Evolutionary conservation across 1,140 invertebrate genomes (phyloP).

Genomic region (Heliothis subflexa): DNA sequence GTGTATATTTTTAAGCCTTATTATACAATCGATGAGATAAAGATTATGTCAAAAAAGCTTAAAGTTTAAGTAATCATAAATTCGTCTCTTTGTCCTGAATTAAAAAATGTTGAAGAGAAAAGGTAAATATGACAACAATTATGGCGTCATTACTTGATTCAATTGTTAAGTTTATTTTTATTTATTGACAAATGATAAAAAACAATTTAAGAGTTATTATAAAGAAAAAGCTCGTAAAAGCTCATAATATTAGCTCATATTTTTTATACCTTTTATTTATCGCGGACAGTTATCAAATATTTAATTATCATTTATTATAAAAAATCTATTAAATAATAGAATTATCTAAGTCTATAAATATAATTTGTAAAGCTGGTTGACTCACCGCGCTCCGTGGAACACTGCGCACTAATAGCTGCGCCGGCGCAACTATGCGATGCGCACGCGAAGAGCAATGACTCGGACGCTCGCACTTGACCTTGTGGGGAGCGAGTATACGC

Average conservation of each 20-base stretch:
- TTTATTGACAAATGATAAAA: neutral
- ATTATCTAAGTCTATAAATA: neutral
- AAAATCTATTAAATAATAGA: neutral
- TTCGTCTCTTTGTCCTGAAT: too few species aligned
- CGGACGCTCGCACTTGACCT: slow-evolving; percentile 78
- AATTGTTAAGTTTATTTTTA: too few species aligned
- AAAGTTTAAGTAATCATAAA: too few species aligned
- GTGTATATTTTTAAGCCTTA: too few species aligned
- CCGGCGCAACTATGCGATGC: slow-evolving; percentile 57
- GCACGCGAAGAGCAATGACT: slow-evolving; percentile 77
- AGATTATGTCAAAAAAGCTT: too few species aligned
- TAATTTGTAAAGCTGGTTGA: slow-evolving; percentile 16
- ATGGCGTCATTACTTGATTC: too few species aligned
- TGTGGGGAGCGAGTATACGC: slow-evolving; percentile 76
- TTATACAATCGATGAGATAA: too few species aligned
- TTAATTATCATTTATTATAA: neutral
- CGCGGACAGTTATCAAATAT: neutral
- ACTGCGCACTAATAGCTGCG: slow-evolving; percentile 47
- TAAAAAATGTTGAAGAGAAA: too few species aligned
- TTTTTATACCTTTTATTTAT: too few species aligned
- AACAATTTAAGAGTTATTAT: neutral
- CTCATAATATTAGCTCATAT: neutral
- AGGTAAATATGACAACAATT: too few species aligned
- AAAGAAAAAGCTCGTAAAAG: neutral
- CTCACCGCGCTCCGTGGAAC: slow-evolving; percentile 44